Evolutionary conservation across 2,797 vertebrate genomes (phyloP).

Genomic region (Betta splendens): DNA sequence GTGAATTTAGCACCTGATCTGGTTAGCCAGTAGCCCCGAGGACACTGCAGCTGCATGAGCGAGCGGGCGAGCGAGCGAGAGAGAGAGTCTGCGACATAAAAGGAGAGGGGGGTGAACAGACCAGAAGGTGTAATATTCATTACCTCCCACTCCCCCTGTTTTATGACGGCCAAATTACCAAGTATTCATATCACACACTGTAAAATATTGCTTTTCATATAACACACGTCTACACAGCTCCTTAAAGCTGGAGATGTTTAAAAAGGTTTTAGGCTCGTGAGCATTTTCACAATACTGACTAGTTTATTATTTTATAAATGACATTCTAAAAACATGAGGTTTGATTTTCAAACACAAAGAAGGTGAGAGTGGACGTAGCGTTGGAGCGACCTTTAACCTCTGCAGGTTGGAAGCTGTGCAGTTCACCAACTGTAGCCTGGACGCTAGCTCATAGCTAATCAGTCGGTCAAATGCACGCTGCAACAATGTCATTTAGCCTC

Average conservation of each 20-base stretch:
- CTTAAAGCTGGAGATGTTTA: conserved; percentile 40
- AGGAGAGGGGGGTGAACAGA: conserved; percentile 53
- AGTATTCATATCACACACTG: conserved; percentile 69
- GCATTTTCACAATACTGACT: conserved; percentile 22
- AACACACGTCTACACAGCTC: conserved; percentile 38
- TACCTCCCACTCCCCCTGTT: conserved; percentile 68
- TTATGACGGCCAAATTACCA: conserved; percentile 71
- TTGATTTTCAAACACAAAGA: conserved; percentile 14
- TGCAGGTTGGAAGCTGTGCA: too few relatives aligned
- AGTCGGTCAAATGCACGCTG: too few relatives aligned
- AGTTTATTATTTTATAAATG: conserved; percentile 27
- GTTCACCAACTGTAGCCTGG: too few relatives aligned
- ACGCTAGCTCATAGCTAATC: too few relatives aligned
- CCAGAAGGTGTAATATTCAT: conserved; percentile 75
- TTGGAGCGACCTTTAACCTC: too few relatives aligned
- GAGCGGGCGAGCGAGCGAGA: conserved; percentile 37
- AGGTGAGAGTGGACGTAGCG: too few relatives aligned
- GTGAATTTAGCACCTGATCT: conserved; percentile 83
- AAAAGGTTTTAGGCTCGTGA: conserved; percentile 17
- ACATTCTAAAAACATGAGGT: too few relatives aligned
- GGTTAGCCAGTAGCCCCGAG: conserved; percentile 75
- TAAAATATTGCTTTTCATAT: conserved; percentile 67
- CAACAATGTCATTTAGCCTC: too few relatives aligned
- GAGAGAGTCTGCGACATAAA: conserved; percentile 41
- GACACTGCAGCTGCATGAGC: conserved; percentile 74